Conservation (phyloP, 2,888 invertebrate genomes). For the Epirrhoe alternata region DNA sequence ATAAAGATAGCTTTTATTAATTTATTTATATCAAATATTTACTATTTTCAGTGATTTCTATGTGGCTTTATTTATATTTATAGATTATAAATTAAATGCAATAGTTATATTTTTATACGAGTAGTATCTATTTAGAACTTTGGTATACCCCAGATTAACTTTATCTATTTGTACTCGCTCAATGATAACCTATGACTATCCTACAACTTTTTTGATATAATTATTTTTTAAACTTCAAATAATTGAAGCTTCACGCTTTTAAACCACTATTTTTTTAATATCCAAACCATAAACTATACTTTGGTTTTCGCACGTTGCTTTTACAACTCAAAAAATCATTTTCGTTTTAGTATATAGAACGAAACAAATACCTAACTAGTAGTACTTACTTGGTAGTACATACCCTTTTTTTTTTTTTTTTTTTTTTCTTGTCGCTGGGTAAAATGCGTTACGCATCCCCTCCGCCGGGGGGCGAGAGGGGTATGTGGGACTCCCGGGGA, state of each 20-base stretch:
- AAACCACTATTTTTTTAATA: too few species aligned
- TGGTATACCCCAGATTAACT: neutral
- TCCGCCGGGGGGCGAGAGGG: too few species aligned
- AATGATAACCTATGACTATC: neutral
- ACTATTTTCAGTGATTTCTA: neutral
- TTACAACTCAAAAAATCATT: too few species aligned
- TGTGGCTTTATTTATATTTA: neutral
- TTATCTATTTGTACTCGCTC: neutral
- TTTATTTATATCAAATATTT: constrained; percentile 14
- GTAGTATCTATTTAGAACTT: neutral
- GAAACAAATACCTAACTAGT: too few species aligned
- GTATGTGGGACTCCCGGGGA: too few species aligned
- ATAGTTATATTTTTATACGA: neutral
- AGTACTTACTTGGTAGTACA: too few species aligned
- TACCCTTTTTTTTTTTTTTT: too few species aligned
- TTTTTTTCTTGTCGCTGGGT: too few species aligned
- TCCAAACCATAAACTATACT: too few species aligned
- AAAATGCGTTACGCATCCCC: too few species aligned
- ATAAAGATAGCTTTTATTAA: neutral
- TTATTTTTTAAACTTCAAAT: neutral
- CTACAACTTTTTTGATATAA: neutral
- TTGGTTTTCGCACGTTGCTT: too few species aligned
- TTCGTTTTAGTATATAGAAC: too few species aligned
- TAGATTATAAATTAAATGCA: neutral
- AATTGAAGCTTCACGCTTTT: neutral